Conservation (phyloP, 2,888 invertebrate genomes). For the Pseudeuparius sepicola region DNA sequence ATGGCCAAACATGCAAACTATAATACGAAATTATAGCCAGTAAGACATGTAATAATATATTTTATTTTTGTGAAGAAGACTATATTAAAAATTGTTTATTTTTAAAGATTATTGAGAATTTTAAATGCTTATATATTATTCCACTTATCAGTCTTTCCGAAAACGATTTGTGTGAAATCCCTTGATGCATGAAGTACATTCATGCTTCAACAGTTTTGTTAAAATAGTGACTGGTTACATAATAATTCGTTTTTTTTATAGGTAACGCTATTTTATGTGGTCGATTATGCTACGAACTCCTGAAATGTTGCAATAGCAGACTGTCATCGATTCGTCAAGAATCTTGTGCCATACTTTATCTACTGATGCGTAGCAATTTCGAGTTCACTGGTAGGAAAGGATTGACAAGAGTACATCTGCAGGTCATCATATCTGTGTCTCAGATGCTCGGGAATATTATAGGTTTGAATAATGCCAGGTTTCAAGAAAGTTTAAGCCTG, state of each 20-base stretch:
- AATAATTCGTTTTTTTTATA: too few relatives aligned
- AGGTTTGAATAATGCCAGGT: conserved; percentile 86
- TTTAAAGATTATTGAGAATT: too few relatives aligned
- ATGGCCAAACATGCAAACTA: too few relatives aligned
- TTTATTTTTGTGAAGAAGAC: too few relatives aligned
- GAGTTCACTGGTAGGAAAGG: conserved; percentile 77
- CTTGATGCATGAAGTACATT: too few relatives aligned
- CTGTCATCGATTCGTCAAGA: conserved; percentile 78
- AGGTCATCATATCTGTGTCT: conserved; percentile 93
- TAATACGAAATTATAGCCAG: too few relatives aligned
- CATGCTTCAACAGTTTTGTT: not conserved
- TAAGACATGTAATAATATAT: too few relatives aligned
- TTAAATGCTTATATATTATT: too few relatives aligned
- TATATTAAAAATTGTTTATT: too few relatives aligned
- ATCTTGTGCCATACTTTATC: conserved; percentile 82
- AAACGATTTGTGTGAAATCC: too few relatives aligned
- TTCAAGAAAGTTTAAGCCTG: conserved; percentile 85
- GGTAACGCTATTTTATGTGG: conserved; percentile 73
- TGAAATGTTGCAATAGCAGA: conserved; percentile 79
- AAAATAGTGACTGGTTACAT: too few relatives aligned
- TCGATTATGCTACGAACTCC: conserved; percentile 66
- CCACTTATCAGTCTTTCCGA: too few relatives aligned
- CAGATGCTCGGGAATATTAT: conserved; percentile 85
- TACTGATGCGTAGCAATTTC: conserved; percentile 90
- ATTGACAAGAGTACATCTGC: conserved; percentile 80